phyloP scores from a whole-genome alignment of 2,797 vertebrate species.

The Capromys pilorides region DNA sequence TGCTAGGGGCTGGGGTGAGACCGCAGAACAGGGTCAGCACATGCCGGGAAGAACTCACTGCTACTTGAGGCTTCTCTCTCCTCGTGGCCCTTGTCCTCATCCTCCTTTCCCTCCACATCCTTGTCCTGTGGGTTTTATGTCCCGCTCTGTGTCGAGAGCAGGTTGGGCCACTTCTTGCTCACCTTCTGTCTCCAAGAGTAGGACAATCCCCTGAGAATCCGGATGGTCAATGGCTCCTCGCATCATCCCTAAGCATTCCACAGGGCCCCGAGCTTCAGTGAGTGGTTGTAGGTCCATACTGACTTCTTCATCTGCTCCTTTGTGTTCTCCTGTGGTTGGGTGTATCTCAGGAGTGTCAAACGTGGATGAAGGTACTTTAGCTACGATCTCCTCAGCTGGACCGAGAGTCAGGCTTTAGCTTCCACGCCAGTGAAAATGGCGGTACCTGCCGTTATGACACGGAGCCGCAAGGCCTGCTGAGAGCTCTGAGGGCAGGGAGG shows the following conservation, averaged over 20 bases:
- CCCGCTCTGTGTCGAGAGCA: not conserved
- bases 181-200: not conserved
- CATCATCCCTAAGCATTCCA: not conserved
- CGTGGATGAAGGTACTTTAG: not conserved
- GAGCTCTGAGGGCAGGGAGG: not conserved
- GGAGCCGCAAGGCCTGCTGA: not conserved
- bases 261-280: accelerated
- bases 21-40: not conserved
- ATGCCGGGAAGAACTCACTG: not conserved
- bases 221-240: accelerated
- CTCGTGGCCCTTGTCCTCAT: no score
- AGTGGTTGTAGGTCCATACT: no score
- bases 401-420: no score
- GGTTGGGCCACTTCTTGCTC: not conserved
- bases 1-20: not conserved
- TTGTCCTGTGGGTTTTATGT: accelerated
- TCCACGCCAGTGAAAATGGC: not conserved
- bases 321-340: no score
- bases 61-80: not conserved
- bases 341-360: not conserved
- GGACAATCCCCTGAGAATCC: not conserved
- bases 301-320: not conserved
- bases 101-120: accelerated
- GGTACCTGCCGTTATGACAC: not conserved
- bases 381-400: no score